Percentiles rank a stretch among this genome's conserved stretches.
Evolutionary conservation across 2,113 vertebrate species (phyloP).

Genomic region (Pituophis catenifer): DNA sequence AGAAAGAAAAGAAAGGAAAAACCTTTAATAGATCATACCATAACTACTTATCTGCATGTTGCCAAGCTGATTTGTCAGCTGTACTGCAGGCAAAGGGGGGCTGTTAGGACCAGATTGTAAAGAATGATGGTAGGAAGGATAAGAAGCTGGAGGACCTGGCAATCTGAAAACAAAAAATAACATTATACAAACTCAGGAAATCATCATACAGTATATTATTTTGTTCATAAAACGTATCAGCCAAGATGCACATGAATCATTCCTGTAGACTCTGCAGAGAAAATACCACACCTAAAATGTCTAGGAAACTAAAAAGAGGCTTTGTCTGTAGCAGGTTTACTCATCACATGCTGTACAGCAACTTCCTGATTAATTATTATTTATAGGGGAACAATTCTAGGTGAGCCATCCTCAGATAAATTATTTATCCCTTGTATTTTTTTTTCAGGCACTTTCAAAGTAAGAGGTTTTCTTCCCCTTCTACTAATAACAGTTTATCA

Average conservation of each 20-base stretch:
- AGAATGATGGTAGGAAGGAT: constrained; percentile 64
- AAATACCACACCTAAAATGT: background rate
- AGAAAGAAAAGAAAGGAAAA: background rate
- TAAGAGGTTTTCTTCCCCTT: background rate
- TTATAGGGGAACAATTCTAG: background rate
- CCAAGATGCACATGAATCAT: background rate
- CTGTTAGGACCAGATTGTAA: constrained; percentile 70
- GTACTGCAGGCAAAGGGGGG: constrained; percentile 67
- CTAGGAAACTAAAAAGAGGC: background rate
- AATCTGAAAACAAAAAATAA: constrained; percentile 56
- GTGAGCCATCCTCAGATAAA: background rate
- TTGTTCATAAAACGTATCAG: background rate
- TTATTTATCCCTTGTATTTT: background rate
- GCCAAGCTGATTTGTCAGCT: constrained; percentile 81
- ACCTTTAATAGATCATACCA: constrained; percentile 67
- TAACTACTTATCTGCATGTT: constrained; percentile 85
- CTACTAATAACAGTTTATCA: background rate
- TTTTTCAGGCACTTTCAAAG: background rate
- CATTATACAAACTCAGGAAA: background rate
- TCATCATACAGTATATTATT: background rate
- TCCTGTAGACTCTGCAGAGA: background rate
- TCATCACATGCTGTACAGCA: background rate
- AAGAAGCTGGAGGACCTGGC: constrained; percentile 61
- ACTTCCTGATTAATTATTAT: background rate
- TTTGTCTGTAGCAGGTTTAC: background rate